A percentile compares a stretch with the other conserved stretches of the same genome.
These are phyloP conservation scores for Talpa occidentalis DNA, from an alignment of 2,113 vertebrate species.

Conservation along the genomic window DNA sequence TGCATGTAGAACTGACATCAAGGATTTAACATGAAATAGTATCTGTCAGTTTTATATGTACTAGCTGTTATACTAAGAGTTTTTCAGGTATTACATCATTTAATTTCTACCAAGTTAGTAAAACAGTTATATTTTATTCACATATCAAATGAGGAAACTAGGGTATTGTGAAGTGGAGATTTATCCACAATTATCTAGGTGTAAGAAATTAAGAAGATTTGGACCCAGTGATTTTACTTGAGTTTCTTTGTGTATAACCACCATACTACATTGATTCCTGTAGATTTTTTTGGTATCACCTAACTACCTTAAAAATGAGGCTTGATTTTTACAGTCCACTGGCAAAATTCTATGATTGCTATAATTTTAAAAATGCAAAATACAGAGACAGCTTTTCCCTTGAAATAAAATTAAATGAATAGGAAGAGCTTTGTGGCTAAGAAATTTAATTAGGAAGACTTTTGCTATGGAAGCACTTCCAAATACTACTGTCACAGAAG, in stretches of 20 bases:
- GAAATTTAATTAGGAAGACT: not conserved
- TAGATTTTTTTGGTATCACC: not conserved
- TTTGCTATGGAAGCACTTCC: not conserved
- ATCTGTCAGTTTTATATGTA: not conserved
- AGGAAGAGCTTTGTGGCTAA: not conserved
- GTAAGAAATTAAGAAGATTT: not conserved
- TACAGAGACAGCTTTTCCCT: not conserved
- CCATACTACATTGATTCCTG: not conserved
- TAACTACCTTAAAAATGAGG: not conserved
- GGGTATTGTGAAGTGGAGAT: not conserved
- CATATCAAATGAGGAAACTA: not conserved
- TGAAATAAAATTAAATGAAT: not conserved
- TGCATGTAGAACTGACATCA: not conserved
- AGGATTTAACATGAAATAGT: not conserved
- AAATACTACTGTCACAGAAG: not conserved
- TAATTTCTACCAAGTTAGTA: not conserved
- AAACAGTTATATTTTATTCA: not conserved
- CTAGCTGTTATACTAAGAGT: not conserved
- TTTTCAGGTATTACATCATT: not conserved
- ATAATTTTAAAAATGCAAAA: not conserved
- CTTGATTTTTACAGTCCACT: not conserved
- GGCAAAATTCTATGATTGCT: not conserved
- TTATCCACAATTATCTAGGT: not conserved
- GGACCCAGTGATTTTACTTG: not conserved
- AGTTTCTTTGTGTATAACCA: not conserved